Conservation (phyloP, 2,888 invertebrate species). For the Aphidoletes aphidimyza region DNA sequence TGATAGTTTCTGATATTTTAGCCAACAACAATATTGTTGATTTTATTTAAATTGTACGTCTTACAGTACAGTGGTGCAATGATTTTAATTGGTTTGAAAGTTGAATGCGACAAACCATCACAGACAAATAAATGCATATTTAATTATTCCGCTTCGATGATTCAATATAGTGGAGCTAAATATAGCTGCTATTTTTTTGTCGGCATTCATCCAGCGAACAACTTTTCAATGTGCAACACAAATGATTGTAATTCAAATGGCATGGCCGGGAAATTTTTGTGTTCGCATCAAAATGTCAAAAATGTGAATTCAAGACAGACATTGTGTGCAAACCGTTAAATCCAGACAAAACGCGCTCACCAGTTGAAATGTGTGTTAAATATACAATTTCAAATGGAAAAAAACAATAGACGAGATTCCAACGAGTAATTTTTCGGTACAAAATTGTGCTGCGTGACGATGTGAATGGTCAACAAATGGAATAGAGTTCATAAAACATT, state of each 20-base stretch:
- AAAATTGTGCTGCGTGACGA: background rate
- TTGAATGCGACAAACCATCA: background rate
- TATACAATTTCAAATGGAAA: background rate
- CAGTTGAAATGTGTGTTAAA: too few relatives aligned
- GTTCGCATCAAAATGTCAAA: background rate
- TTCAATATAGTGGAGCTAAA: too few relatives aligned
- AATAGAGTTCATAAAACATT: background rate
- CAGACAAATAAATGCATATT: background rate
- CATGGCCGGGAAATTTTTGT: background rate
- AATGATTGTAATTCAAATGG: background rate
- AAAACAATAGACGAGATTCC: background rate
- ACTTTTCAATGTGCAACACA: background rate
- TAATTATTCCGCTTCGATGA: conserved; percentile 10
- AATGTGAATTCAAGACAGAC: background rate
- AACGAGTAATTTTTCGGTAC: conserved; percentile 22
- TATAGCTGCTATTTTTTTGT: background rate
- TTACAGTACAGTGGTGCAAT: background rate
- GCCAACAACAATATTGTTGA: background rate
- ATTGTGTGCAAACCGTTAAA: background rate
- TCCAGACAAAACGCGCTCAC: background rate
- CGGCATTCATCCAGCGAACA: background rate
- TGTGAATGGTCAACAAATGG: background rate
- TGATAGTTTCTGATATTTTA: too few relatives aligned
- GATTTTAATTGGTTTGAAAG: conserved; percentile 15
- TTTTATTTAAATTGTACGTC: background rate